These are phyloP conservation scores for Ichneumon xanthorius DNA, from an alignment of 2,888 invertebrate species.

Conservation along the genomic window DNA sequence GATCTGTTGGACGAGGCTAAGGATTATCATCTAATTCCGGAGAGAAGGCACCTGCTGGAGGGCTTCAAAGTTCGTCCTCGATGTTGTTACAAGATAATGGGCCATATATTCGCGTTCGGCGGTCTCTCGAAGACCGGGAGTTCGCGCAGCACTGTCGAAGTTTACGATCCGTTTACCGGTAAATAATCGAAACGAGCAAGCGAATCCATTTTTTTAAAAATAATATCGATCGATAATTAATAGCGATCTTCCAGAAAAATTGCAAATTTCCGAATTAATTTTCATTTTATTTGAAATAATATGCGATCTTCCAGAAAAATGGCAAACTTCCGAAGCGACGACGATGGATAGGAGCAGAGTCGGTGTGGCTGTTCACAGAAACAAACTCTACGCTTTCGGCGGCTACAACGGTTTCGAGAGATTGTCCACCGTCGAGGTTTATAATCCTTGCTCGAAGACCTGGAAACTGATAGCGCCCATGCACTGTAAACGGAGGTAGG, in stretches of 20 bases:
- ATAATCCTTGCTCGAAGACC: slow-evolving; percentile 89
- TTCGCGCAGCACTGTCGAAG: slow-evolving; percentile 93
- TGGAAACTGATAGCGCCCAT: slow-evolving; percentile 93
- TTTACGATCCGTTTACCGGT: slow-evolving; percentile 90
- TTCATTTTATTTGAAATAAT: background rate
- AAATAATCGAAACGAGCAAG: background rate
- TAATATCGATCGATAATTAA: background rate
- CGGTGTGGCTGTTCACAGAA: slow-evolving; percentile 93
- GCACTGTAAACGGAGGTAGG: slow-evolving; percentile 92
- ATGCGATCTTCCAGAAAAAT: slow-evolving; percentile 85
- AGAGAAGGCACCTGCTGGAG: slow-evolving; percentile 91
- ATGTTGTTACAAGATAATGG: slow-evolving; percentile 90
- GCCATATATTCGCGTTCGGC: slow-evolving; percentile 94
- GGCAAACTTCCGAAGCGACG: slow-evolving; percentile 93
- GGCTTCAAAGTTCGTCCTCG: slow-evolving; percentile 92
- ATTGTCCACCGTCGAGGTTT: slow-evolving; percentile 93
- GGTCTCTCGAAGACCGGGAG: slow-evolving; percentile 94
- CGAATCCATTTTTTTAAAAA: background rate
- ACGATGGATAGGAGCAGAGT: slow-evolving; percentile 93
- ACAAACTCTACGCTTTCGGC: slow-evolving; percentile 92
- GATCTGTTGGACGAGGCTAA: slow-evolving; percentile 95
- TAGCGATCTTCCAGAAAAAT: background rate
- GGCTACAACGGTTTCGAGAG: slow-evolving; percentile 94
- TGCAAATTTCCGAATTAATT: too few species aligned
- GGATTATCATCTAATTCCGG: slow-evolving; percentile 95